phyloP scores from a whole-genome alignment of 2,797 vertebrate genomes.

The Argya squamiceps region DNA sequence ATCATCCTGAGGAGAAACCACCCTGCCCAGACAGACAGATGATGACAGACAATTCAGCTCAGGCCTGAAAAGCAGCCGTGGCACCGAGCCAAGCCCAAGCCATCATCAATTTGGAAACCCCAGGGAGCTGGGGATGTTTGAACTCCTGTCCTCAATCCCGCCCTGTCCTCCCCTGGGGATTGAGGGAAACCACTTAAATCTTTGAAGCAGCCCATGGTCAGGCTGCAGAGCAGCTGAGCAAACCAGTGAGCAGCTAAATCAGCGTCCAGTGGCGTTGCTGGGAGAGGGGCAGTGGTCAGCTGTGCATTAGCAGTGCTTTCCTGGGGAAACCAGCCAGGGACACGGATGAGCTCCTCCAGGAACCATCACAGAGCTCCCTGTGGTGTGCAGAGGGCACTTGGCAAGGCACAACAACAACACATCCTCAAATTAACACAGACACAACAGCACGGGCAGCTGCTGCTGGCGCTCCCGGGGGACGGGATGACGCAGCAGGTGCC shows the following conservation, averaged over 20 bases:
- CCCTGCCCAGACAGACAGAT: not conserved
- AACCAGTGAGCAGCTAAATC: not conserved
- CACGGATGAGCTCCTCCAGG: not conserved
- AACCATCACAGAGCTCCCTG: not conserved
- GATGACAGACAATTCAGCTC: not conserved
- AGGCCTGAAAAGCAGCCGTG: not conserved
- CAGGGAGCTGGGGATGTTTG: not conserved
- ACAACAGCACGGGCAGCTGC: not conserved
- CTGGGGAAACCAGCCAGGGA: accelerated
- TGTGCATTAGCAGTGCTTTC: not conserved
- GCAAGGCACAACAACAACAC: not conserved
- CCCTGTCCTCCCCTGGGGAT: not conserved
- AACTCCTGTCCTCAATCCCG: not conserved
- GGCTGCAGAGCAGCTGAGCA: not conserved
- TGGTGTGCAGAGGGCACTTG: not conserved
- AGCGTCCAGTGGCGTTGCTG: not conserved
- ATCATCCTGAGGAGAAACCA: not conserved
- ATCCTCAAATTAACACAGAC: not conserved
- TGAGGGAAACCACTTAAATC: not conserved
- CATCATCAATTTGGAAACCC: not conserved
- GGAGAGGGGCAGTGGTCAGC: not conserved
- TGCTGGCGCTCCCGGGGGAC: not conserved
- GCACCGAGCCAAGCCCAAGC: not conserved
- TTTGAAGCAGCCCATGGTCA: not conserved
- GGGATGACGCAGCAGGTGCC: not conserved